phyloP scores from a whole-genome alignment of 2,113 vertebrate genomes.

The Clupea harengus region DNA sequence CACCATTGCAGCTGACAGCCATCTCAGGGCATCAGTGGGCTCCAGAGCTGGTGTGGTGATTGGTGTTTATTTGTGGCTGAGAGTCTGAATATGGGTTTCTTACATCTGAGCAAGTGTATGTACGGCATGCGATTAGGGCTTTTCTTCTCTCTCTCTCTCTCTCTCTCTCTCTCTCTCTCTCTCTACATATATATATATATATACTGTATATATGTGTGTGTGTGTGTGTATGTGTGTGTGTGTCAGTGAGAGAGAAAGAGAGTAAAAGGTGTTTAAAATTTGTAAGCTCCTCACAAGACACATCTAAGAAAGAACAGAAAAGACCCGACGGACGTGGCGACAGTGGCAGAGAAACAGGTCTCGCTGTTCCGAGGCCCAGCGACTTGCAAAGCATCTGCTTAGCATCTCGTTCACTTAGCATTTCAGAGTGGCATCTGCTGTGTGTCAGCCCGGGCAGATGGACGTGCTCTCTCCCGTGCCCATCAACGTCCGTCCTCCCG shows the following conservation, averaged over 20 bases:
- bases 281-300: neutral
- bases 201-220: neutral
- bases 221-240: neutral
- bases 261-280: neutral
- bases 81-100: neutral
- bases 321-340: neutral
- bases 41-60: neutral
- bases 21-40: conserved; percentile 13
- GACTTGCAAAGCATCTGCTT: conserved; percentile 25
- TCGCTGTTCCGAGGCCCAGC: neutral
- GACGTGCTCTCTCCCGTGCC: conserved; percentile 12
- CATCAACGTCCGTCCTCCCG: neutral
- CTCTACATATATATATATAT: neutral
- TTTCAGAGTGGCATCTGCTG: conserved; percentile 38
- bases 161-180: neutral
- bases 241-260: neutral
- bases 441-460: conserved; percentile 32
- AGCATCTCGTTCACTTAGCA: conserved; percentile 21
- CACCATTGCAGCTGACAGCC: conserved; percentile 23
- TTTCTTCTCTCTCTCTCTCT: neutral
- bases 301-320: neutral
- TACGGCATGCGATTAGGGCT: neutral
- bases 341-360: neutral
- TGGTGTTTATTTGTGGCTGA: conserved; percentile 1
- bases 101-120: neutral